These are phyloP conservation scores for Silurus lanzhouensis DNA, from an alignment of 2,797 vertebrate species.

Conservation along the genomic window DNA sequence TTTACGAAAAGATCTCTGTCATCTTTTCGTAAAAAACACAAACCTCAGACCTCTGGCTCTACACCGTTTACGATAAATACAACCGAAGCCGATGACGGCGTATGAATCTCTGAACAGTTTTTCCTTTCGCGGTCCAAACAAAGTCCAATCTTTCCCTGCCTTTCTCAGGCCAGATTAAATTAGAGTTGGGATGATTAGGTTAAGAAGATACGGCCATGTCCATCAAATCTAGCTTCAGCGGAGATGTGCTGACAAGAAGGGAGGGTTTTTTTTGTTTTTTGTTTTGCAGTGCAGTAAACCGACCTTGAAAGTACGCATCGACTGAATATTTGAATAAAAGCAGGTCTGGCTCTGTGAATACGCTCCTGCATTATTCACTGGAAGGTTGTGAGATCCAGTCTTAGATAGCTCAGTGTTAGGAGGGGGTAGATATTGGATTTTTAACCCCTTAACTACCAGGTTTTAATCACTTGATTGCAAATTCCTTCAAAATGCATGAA, in stretches of 20 bases:
- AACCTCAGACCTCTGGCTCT: background rate
- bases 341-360: background rate
- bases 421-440: background rate
- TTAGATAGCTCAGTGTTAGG: too few species aligned
- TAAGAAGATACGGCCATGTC: conserved; percentile 50
- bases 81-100: background rate
- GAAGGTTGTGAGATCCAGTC: background rate
- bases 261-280: background rate
- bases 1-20: too few species aligned
- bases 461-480: background rate
- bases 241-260: background rate
- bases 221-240: conserved; percentile 42
- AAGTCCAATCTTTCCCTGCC: background rate
- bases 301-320: conserved; percentile 2
- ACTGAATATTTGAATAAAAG: background rate
- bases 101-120: conserved; percentile 31
- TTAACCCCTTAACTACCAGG: background rate
- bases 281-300: background rate
- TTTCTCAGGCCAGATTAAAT: conserved; percentile 35
- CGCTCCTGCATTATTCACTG: background rate
- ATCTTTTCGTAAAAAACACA: background rate
- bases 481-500: too few species aligned
- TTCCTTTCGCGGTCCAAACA: background rate
- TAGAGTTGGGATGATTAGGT: conserved; percentile 50
- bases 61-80: background rate